phyloP scores from a whole-genome alignment of 2,113 vertebrate genomes.

The Papio anubis region DNA sequence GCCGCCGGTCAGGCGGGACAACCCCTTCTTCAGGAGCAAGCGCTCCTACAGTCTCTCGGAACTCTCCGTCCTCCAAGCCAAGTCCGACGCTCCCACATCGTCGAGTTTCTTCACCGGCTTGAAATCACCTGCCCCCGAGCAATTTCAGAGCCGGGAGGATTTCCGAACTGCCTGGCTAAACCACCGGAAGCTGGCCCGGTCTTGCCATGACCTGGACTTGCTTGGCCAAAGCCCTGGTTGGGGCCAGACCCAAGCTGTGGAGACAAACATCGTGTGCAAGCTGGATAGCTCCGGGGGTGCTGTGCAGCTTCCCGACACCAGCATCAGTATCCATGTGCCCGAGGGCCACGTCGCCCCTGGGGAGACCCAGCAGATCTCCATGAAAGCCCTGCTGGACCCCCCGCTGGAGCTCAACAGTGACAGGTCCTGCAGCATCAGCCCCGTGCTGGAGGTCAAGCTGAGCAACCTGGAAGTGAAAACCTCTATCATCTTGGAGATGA shows the following conservation, averaged over 20 bases:
- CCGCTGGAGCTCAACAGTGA: slow-evolving; percentile 95
- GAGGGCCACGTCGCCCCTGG: slow-evolving; percentile 91
- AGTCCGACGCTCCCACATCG: slow-evolving; percentile 76
- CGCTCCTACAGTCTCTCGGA: slow-evolving; percentile 97
- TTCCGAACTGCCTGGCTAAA: slow-evolving; percentile 95
- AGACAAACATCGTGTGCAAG: slow-evolving; percentile 94
- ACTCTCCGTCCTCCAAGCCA: slow-evolving; percentile 93
- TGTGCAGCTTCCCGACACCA: slow-evolving; percentile 94
- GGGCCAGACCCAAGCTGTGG: slow-evolving; percentile 97
- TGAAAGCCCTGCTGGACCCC: slow-evolving; percentile 94
- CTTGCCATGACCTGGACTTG: slow-evolving; percentile 95
- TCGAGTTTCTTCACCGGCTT: slow-evolving; percentile 89
- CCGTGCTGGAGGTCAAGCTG: slow-evolving; percentile 95
- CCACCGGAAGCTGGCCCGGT: slow-evolving; percentile 95
- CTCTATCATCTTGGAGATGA: slow-evolving; percentile 92
- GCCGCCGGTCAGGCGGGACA: slow-evolving; percentile 86
- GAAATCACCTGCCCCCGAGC: slow-evolving; percentile 94
- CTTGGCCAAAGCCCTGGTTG: slow-evolving; percentile 96
- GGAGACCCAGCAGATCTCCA: slow-evolving; percentile 94
- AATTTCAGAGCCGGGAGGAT: slow-evolving; percentile 97
- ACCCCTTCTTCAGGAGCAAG: slow-evolving; percentile 96
- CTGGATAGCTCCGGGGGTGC: slow-evolving; percentile 94
- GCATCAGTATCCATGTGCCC: slow-evolving; percentile 92
- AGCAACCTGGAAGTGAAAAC: slow-evolving; percentile 95
- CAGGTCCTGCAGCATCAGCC: slow-evolving; percentile 92